A percentile compares a stretch with the other conserved stretches of the same genome.
These are phyloP conservation scores for Helleia helle DNA, from an alignment of 2,888 invertebrate species.

Conservation along the genomic window DNA sequence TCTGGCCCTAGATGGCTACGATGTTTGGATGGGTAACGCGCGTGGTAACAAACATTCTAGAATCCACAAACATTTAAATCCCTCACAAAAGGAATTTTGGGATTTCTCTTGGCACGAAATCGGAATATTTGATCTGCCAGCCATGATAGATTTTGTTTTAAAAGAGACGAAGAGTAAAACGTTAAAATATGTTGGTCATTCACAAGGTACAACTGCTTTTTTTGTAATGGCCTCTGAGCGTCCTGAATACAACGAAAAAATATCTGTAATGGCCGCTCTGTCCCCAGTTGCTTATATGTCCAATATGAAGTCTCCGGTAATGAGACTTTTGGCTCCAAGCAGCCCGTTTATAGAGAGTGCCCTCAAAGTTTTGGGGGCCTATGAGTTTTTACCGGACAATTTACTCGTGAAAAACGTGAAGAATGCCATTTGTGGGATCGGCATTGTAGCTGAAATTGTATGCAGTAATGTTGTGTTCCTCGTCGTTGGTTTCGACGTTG, in stretches of 20 bases:
- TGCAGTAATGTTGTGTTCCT: constrained; percentile 77
- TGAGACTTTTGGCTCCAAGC: constrained; percentile 37
- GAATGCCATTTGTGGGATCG: constrained; percentile 49
- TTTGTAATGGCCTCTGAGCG: constrained; percentile 69
- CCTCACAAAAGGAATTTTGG: constrained; percentile 72
- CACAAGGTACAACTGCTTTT: constrained; percentile 77
- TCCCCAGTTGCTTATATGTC: constrained; percentile 74
- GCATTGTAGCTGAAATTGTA: constrained; percentile 52
- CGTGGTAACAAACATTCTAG: constrained; percentile 82
- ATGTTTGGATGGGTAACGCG: constrained; percentile 86
- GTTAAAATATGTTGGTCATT: constrained; percentile 81
- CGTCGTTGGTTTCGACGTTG: constrained; percentile 70
- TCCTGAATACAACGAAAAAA: constrained; percentile 71
- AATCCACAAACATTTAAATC: constrained; percentile 54
- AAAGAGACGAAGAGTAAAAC: constrained; percentile 57
- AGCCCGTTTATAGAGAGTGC: constrained; percentile 30
- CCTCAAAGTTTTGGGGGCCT: constrained; percentile 52
- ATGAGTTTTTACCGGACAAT: constrained; percentile 79
- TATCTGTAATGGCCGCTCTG: constrained; percentile 67
- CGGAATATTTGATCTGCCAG: constrained; percentile 83
- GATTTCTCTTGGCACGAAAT: constrained; percentile 88
- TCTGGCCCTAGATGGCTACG: constrained; percentile 76
- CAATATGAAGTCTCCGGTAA: constrained; percentile 42
- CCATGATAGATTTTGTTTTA: constrained; percentile 82
- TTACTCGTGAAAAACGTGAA: constrained; percentile 59